phyloP scores from a whole-genome alignment of 2,113 vertebrate species.

The Dinomys branickii region DNA sequence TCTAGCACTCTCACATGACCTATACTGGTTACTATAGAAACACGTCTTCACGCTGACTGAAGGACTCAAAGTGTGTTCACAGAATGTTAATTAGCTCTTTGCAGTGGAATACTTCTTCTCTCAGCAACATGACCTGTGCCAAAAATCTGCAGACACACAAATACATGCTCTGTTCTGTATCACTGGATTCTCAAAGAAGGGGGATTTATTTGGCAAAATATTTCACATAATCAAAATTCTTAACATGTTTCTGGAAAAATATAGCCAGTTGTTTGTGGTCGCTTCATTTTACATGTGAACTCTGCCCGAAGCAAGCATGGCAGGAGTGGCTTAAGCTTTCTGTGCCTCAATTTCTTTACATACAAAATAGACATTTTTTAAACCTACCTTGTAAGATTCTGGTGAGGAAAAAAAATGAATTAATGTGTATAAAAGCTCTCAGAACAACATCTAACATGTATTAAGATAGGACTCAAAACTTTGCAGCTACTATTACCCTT shows the following conservation, averaged over 20 bases:
- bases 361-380: background rate
- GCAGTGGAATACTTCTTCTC: conserved; percentile 54
- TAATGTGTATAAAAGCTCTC: background rate
- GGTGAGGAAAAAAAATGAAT: background rate
- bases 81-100: conserved; percentile 61
- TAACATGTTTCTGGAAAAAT: conserved; percentile 59
- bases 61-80: conserved; percentile 55
- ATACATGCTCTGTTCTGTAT: conserved; percentile 69
- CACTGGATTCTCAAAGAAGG: conserved; percentile 53
- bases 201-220: conserved; percentile 64
- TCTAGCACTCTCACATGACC: background rate
- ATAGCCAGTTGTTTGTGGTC: conserved; percentile 60
- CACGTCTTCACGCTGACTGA: conserved; percentile 22
- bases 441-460: background rate
- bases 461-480: background rate
- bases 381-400: background rate
- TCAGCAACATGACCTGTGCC: conserved; percentile 64
- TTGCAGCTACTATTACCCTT: background rate
- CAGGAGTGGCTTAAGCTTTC: background rate
- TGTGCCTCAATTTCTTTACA: background rate
- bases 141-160: conserved; percentile 66
- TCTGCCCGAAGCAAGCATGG: background rate
- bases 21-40: conserved; percentile 61
- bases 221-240: conserved; percentile 76
- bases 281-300: conserved; percentile 39